These are phyloP conservation scores for Ophioderma brevispina DNA, from an alignment of 35 echinoderm and acorn worm species.

Conservation along the genomic window DNA sequence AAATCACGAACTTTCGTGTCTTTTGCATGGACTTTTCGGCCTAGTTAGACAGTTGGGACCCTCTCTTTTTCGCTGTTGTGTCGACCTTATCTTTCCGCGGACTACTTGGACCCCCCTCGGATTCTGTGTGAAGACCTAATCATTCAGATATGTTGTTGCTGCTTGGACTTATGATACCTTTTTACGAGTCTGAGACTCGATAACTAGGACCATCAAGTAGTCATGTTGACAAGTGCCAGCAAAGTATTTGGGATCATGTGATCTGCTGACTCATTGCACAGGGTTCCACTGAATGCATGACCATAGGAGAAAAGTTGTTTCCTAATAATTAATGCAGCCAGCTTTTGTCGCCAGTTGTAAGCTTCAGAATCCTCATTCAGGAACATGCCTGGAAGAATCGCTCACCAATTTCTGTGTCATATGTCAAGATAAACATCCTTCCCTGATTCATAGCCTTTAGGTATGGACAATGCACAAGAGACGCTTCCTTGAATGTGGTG, in stretches of 20 bases:
- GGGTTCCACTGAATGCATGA: neutral
- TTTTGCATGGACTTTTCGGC: slow-evolving; percentile 6
- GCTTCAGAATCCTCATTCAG: slow-evolving; percentile 13
- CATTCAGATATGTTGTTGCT: too few species aligned
- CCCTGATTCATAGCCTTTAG: neutral
- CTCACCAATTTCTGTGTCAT: neutral
- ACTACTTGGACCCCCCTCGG: neutral
- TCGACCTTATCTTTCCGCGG: too few species aligned
- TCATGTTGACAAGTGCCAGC: slow-evolving; percentile 18
- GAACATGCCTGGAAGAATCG: neutral
- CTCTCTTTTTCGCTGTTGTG: too few species aligned
- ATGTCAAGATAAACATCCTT: neutral
- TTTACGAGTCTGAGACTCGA: neutral
- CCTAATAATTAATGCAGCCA: slow-evolving; percentile 14
- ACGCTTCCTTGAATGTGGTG: neutral
- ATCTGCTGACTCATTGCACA: neutral
- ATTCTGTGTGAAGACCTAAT: neutral
- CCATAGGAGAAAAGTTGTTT: slow-evolving; percentile 21
- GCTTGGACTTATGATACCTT: neutral
- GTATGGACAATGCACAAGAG: neutral
- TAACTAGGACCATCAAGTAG: slow-evolving; percentile 28
- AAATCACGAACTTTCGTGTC: neutral
- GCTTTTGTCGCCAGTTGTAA: neutral
- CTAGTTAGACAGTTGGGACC: too few species aligned
- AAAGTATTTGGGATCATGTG: neutral